These are phyloP conservation scores for Otolemur crassicaudatus DNA, from an alignment of 2,797 vertebrate genomes.

Conservation along the genomic window DNA sequence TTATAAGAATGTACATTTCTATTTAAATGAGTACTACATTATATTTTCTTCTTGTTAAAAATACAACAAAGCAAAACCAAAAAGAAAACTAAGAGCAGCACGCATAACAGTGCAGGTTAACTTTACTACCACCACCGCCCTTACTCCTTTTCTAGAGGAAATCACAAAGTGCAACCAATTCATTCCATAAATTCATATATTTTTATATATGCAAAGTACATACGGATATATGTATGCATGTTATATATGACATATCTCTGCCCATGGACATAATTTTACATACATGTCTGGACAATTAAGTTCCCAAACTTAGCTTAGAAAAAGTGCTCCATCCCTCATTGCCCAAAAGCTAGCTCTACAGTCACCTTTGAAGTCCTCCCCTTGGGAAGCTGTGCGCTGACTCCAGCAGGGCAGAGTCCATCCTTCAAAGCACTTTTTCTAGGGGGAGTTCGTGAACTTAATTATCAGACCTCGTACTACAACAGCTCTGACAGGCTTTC, in stretches of 20 bases:
- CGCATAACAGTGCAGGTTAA: neutral
- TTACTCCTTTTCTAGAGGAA: neutral
- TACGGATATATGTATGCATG: neutral
- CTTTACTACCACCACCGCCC: neutral
- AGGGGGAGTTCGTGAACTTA: no score
- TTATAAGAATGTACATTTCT: neutral
- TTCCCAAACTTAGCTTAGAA: no score
- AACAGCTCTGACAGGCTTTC: no score
- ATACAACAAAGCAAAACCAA: neutral
- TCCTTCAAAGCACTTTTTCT: no score
- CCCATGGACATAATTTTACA: neutral
- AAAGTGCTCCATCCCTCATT: no score
- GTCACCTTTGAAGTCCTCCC: no score
- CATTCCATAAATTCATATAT: neutral
- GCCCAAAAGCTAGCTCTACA: no score
- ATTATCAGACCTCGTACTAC: no score
- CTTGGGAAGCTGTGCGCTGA: no score
- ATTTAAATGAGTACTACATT: neutral
- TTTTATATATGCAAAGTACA: neutral
- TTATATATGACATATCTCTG: neutral
- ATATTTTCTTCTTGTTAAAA: neutral
- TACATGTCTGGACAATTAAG: neutral
- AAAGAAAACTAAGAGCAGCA: neutral
- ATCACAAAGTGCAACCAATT: neutral
- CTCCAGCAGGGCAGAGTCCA: no score